These are phyloP conservation scores for Encarsia formosa DNA, from an alignment of 2,888 invertebrate species.

Conservation along the genomic window DNA sequence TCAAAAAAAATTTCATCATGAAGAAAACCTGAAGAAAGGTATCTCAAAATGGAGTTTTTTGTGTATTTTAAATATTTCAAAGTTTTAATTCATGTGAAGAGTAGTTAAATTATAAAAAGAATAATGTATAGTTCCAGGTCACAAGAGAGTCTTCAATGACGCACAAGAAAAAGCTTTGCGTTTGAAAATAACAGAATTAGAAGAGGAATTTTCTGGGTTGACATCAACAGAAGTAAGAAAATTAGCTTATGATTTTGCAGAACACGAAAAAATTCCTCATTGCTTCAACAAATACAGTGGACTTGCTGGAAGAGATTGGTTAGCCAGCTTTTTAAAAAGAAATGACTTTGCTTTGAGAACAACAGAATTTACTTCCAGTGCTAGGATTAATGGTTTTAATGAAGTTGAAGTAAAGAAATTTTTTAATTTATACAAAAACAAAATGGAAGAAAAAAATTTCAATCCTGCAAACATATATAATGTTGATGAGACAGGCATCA, in stretches of 20 bases:
- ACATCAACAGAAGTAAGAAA: neutral
- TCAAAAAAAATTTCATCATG: neutral
- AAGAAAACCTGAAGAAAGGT: neutral
- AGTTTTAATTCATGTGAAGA: neutral
- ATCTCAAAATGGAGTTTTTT: neutral
- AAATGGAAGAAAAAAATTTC: neutral
- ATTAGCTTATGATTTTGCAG: neutral
- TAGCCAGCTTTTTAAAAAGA: neutral
- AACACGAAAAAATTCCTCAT: neutral
- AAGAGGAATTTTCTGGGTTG: neutral
- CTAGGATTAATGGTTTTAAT: neutral
- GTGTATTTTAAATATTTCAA: neutral
- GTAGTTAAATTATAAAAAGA: too few relatives aligned
- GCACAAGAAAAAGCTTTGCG: neutral
- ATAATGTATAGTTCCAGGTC: neutral
- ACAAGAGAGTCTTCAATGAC: neutral
- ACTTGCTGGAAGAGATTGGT: neutral
- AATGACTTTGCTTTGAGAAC: too few relatives aligned
- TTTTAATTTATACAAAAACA: neutral
- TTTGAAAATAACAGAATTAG: neutral
- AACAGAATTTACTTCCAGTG: neutral
- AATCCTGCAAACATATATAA: neutral
- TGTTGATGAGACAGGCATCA: neutral
- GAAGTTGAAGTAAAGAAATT: neutral
- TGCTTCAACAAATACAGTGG: neutral